Base-by-base conservation (phyloP, 2,888 invertebrate species). In the Amorpha juglandis region DNA sequence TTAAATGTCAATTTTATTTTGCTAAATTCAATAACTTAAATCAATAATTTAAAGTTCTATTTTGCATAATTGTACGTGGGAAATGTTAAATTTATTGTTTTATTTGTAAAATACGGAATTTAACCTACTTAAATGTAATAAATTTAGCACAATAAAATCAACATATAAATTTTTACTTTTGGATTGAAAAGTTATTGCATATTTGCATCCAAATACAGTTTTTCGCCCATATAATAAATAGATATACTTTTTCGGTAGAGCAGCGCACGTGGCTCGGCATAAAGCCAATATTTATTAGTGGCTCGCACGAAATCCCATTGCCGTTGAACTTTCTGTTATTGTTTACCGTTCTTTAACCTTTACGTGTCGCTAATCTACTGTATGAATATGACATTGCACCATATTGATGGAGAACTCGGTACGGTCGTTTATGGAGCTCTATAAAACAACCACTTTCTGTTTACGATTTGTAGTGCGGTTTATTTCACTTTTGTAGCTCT, bases 271-370 rank as follows among this genome's bases (percentile, higher is more conserved):
- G 69, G 63, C 72, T 78, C 74, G 82, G 83, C 81, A 74, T 67
- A 67, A 63, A 70, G 81, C 81, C 83, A 84, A 78, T 74, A 67
- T 75, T 70, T 68, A 76, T 75, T 72, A 75, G 68, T 63, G 66
- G 63, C 65, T 69, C 73, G 75, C 81, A 79, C 78, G 71, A 75
- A 62, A 68, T 64, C 69, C 65, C 67, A 64, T 77, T 73, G 78
- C 66, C 76, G 75, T 78, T 82, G 81, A 85, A 80, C 85, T 77
- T 76, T 73, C 68, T 78, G 78, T 79, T 82, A 72, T 80, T 82
- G 77, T 81, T 82, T 79, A 79, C 75, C 69, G 78, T 77, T 71
- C 73, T 71, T 74, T 77, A 77, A 82, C 78, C 79, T 80, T 77
- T 75, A 69, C 72, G 71, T 74, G 71, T 71, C 70, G 70, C 75